Conservation (phyloP, 2,113 vertebrate species). For the Leptodactylus fuscus region DNA sequence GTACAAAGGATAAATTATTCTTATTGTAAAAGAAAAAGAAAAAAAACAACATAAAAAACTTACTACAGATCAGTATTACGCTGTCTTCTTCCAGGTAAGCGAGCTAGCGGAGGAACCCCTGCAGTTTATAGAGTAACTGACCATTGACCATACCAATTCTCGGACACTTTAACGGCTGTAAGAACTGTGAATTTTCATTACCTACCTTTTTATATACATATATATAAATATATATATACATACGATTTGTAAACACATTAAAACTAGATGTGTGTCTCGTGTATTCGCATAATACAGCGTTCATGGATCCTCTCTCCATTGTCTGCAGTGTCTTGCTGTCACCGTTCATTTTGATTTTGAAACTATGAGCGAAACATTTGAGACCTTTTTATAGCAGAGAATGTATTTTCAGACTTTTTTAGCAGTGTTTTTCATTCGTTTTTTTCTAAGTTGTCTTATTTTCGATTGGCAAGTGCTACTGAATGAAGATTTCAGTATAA, state of each 20-base stretch:
- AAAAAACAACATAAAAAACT: constrained; percentile 82
- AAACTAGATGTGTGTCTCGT: constrained; percentile 61
- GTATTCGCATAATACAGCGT: constrained; percentile 66
- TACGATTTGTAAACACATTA: constrained; percentile 63
- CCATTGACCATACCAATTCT: constrained; percentile 64
- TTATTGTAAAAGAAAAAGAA: constrained; percentile 84
- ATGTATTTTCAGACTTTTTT: constrained; percentile 60
- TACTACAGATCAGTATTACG: constrained; percentile 83
- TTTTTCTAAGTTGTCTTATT: constrained; percentile 34
- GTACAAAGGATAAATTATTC: constrained; percentile 89
- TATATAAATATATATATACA: constrained; percentile 53
- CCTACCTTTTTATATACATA: constrained; percentile 67
- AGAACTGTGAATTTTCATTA: constrained; percentile 78
- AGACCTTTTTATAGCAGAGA: constrained; percentile 59
- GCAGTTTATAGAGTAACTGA: constrained; percentile 66
- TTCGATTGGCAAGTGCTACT: constrained; percentile 24
- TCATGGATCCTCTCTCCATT: constrained; percentile 67
- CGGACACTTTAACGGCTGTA: constrained; percentile 78
- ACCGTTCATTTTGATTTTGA: constrained; percentile 65
- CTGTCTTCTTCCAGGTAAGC: constrained; percentile 82
- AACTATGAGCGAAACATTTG: constrained; percentile 35
- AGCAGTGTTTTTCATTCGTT: constrained; percentile 34
- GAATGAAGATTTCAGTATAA: constrained; percentile 36
- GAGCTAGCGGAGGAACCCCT: constrained; percentile 73
- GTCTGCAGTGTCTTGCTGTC: constrained; percentile 65